A percentile compares a stretch with the other conserved stretches of the same genome.
Conservation (phyloP, 1,140 invertebrate genomes). For the Cyrtorhinus lividipennis region DNA sequence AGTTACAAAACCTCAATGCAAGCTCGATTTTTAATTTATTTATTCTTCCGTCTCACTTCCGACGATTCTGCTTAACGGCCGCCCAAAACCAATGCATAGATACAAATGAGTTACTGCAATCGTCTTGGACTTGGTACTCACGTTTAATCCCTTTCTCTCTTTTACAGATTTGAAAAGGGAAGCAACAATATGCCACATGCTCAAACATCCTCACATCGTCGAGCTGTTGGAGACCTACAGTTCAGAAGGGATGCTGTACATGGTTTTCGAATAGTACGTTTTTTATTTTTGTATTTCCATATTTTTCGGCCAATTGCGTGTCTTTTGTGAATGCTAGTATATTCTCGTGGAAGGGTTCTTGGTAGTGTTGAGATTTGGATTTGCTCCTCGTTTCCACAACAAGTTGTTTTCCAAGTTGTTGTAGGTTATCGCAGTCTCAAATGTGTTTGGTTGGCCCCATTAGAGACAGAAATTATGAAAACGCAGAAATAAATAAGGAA, state of each 20-base stretch:
- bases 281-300: not conserved
- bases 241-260: constrained; percentile 95
- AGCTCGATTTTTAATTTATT: too few relatives aligned
- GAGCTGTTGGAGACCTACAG: constrained; percentile 96
- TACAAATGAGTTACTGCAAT: too few relatives aligned
- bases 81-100: too few relatives aligned
- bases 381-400: too few relatives aligned
- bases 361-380: not conserved
- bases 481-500: too few relatives aligned
- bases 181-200: constrained; percentile 96
- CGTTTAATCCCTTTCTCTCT: constrained; percentile 1
- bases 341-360: not conserved
- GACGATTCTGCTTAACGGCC: too few relatives aligned
- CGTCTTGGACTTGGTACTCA: too few relatives aligned
- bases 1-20: too few relatives aligned
- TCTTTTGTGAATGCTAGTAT: not conserved
- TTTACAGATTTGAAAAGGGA: constrained; percentile 88
- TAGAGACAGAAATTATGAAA: not conserved
- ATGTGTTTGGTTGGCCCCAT: not conserved
- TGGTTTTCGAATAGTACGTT: constrained; percentile 98
- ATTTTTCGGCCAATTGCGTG: not conserved
- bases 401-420: too few relatives aligned
- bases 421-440: too few relatives aligned
- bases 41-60: too few relatives aligned
- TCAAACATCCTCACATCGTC: constrained; percentile 97